These are phyloP conservation scores for Bubo bubo DNA, from an alignment of 2,113 vertebrate species.

Conservation along the genomic window DNA sequence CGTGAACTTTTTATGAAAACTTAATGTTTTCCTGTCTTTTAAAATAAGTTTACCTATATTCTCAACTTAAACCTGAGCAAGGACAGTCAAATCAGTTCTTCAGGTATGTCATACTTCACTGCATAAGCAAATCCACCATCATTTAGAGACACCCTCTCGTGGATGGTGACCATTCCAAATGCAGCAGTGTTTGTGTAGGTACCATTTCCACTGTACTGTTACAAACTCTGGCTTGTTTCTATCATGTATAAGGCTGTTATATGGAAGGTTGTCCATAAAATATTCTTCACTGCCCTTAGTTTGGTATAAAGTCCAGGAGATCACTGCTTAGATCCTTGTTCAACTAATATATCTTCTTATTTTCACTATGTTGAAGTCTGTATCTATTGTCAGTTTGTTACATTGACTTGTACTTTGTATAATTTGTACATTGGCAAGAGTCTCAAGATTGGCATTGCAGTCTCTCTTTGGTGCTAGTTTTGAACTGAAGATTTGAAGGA, in stretches of 20 bases:
- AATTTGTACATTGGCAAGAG: not conserved
- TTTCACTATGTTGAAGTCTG: not conserved
- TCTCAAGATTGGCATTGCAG: not conserved
- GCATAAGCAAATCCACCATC: not conserved
- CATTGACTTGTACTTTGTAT: not conserved
- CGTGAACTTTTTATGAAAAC: not conserved
- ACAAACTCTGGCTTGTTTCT: not conserved
- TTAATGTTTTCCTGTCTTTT: not conserved
- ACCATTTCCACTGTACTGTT: not conserved
- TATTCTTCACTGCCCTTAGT: not conserved
- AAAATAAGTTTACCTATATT: not conserved
- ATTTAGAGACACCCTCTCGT: fast-evolving
- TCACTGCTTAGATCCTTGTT: not conserved
- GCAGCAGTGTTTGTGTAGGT: not conserved
- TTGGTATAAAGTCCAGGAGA: not conserved
- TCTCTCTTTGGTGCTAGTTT: not conserved
- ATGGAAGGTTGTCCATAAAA: not conserved
- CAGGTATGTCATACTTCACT: not conserved
- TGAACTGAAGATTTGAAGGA: not conserved
- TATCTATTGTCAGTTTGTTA: not conserved
- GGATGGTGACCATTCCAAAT: not conserved
- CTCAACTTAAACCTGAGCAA: not conserved
- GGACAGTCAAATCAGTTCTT: not conserved
- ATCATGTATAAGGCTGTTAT: not conserved
- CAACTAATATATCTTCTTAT: not conserved